phyloP scores from a whole-genome alignment of 1,140 invertebrate species.

The Lineus longissimus region DNA sequence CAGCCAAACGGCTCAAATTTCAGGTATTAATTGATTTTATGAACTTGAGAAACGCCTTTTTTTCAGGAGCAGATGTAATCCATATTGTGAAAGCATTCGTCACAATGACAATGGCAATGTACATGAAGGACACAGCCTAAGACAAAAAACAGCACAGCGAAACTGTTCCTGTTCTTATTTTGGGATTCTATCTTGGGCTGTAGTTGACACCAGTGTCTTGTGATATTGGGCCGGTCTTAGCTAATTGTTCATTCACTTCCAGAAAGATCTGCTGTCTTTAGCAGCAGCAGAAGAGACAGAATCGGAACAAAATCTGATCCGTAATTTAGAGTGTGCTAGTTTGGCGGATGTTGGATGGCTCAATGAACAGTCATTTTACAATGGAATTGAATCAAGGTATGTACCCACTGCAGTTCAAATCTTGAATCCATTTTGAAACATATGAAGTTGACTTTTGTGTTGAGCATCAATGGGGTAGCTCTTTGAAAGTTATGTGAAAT shows the following conservation, averaged over 20 bases:
- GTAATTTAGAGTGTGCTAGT: not conserved
- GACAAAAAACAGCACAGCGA: not conserved
- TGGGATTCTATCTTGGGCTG: no score
- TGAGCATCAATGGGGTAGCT: not conserved
- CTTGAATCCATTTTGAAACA: not conserved
- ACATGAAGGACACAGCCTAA: not conserved
- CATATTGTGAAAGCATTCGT: not conserved
- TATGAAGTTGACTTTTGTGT: not conserved
- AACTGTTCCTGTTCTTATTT: no score
- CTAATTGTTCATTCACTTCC: no score
- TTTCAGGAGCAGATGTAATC: not conserved
- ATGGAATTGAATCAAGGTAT: not conserved
- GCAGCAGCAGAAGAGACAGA: no score
- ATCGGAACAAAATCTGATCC: not conserved
- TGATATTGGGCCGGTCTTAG: no score
- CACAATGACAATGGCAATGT: not conserved
- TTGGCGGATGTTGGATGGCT: not conserved
- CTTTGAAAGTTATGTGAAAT: not conserved
- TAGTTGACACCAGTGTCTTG: no score
- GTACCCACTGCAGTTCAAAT: not conserved
- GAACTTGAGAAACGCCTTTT: not conserved
- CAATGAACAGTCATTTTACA: not conserved
- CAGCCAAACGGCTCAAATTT: not conserved
- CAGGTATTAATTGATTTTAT: not conserved
- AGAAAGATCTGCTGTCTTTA: no score